Base-by-base conservation (phyloP, 53 echinoderm and acorn worm genomes). In the Apostichopus leukothele region DNA sequence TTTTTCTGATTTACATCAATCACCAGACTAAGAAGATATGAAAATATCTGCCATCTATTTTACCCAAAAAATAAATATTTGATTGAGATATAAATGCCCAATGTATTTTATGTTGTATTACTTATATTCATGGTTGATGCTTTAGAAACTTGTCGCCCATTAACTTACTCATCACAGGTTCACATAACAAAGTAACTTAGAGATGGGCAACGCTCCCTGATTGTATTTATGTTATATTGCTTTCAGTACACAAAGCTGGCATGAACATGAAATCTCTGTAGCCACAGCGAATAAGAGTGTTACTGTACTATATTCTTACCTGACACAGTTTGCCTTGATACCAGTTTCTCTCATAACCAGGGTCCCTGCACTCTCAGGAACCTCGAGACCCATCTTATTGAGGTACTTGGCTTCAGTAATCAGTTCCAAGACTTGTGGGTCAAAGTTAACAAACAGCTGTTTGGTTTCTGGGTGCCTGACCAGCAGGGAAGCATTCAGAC, bases 361-460 rank as follows among this genome's bases (percentile, higher is more conserved):
- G 19, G 92, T 92, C 12, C 92, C 93, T 22, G 99, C 99, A 77
- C 96, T 88, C 73, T 92, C 96, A 9, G 99, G 99, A 52, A 99
- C 89, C 92, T 99, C 99, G 26, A 99, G 90, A 12, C 94, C 94
- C 90, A 99, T 94, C 93, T 99, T 99, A 76, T 91, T 84, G 61
- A 99, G 91, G 89, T 99, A 96, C 91, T 99, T 99, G 86, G 99
- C 96, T 92, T 99, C 99, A 1, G 96, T 91, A 74, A 99, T 99
- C 91, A 99, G 91, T 91, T 99, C 99, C 87, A 99, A 79, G 73
- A 99, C 95, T 84, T 99, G 99, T 4, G 99, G 99, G 89, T 99
- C 99, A 93, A 99, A 99, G 93, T 99, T 99, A 50, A 99, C 99
- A 79, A 96, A 99, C 73, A 99, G 91, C 71, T 96, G 93, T 93